Base-by-base conservation (phyloP, 2,888 invertebrate species). In the Formica aserva region DNA sequence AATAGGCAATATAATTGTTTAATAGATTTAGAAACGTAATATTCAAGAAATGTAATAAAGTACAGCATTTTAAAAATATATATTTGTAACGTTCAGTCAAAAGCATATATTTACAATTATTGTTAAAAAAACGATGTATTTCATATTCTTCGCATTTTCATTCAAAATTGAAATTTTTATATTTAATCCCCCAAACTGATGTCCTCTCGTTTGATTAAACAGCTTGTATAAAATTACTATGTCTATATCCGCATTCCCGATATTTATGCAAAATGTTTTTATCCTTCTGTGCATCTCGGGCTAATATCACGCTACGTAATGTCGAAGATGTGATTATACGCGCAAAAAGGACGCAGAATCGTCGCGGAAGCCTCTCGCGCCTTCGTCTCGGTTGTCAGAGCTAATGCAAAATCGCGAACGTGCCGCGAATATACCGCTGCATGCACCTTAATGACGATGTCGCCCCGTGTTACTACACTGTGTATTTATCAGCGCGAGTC, bases 381-480 rank as follows among this genome's bases (percentile, higher is more conserved):
- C 52, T 65, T 41, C 72, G 45, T 78, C 78, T 60, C 72, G 72
- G 72, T 60, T 72, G 78, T 72, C 78, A 72, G 78, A 60, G 72
- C 62, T 80, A 80, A 80, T 80, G 78, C 74, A 72, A 72, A 80
- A 72, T 80, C 78, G 32, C 66, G 66, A 78, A 83, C 78, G 78
- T 78, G 57, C 60, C 67, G 57, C 82, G 66, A 77, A 82, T 82
- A 65, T 55, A 41, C 63, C 72, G 81, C 9, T 85, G 82, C 62
- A 63, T 86, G 87, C 82, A 57, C 48, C 77, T 82, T 88, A 88
- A 88, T 78, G 88, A 88, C 86, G 78, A 67, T 80, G 85, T 87
- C 78, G 60, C 69, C 75, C 32, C 45, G n/a, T 18, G 62, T 85
- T 83, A 78, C 78, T 71, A 48, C 83, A 83, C 76, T 71, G 55